A percentile compares a stretch with the other conserved stretches of the same genome.
phyloP scores from a whole-genome alignment of 1,140 invertebrate genomes.

The Rhizoglyphus robini region DNA sequence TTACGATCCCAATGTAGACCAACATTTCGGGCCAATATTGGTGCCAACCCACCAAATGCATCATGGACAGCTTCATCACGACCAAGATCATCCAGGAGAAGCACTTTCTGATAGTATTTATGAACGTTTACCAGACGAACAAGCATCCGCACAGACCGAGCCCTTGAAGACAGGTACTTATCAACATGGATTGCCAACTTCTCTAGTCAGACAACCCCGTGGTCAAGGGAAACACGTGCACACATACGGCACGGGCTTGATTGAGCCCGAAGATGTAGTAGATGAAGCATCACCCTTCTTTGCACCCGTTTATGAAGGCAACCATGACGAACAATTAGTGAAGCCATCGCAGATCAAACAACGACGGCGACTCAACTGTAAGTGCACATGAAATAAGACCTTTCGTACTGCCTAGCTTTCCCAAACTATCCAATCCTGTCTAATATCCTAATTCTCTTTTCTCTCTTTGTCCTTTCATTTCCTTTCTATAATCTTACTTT shows the following conservation, averaged over 20 bases:
- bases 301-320: conserved; percentile 28
- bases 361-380: conserved; percentile 37
- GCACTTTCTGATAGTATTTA: conserved; percentile 6
- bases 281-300: conserved; percentile 40
- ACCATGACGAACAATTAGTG: conserved; percentile 39
- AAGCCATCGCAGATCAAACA: conserved; percentile 42
- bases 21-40: neutral
- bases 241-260: neutral
- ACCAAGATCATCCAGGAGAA: neutral
- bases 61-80: neutral
- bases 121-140: conserved; percentile 3
- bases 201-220: conserved; percentile 5
- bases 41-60: neutral
- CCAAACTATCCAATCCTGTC: neutral
- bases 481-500: neutral
- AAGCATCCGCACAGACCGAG: neutral
- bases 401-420: neutral
- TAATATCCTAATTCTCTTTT: neutral
- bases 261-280: neutral
- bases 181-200: conserved; percentile 3
- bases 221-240: neutral
- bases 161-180: neutral
- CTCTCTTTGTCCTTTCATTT: neutral
- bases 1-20: neutral
- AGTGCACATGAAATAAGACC: too few species aligned